Evolutionary conservation across 1,140 invertebrate species (phyloP), one percentile per base, ranked within the genome.

Genomic region (Tetranychus urticae): DNA sequence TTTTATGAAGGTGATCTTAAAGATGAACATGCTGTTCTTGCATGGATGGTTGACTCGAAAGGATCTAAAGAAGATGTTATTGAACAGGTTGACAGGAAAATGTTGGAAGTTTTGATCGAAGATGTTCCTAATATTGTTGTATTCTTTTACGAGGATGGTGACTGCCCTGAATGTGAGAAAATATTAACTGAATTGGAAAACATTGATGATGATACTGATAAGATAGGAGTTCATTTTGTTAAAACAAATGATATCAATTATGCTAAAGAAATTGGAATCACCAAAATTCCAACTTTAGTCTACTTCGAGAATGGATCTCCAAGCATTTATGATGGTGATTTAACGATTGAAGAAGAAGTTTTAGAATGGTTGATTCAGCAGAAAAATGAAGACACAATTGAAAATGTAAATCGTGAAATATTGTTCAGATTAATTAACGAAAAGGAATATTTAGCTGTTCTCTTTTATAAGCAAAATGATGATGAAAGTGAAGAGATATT

Each of bases 171-270:
- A 10, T 92, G 88, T 70, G 77, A 81, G 57, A 81, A 82, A 65
- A 83, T 92, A 64, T 73, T 93, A 31, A 81, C 88, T 67, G 86
- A 91, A 68, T 72, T 93, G 62, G 89, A 93, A 74, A 90, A 85
- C 46, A 92, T 93, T 68, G 88, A 92, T 68, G 88, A 92, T 72
- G 87, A 91, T 66, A 87, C 87, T 8, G 87, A 92, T 69, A 82
- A 88, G 67, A 82, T 88, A 67, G 86, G 86, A 62, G 88, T 90
- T 67, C 86, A 92, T 72, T 90, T 94, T 73, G 88, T 93, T 7
- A 92, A 92, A 70, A 88, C 86, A 1, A 88, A 85, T 69, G 88
- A 92, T 73, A 79, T 83, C 33, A 85, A 86, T 72, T 72, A 89
- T 55, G 88, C 88, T 4, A 85, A 88, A 75, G 70, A 74, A 35